Evolutionary conservation across 2,797 vertebrate genomes (phyloP).

Genomic region (Eulemur coronatus): DNA sequence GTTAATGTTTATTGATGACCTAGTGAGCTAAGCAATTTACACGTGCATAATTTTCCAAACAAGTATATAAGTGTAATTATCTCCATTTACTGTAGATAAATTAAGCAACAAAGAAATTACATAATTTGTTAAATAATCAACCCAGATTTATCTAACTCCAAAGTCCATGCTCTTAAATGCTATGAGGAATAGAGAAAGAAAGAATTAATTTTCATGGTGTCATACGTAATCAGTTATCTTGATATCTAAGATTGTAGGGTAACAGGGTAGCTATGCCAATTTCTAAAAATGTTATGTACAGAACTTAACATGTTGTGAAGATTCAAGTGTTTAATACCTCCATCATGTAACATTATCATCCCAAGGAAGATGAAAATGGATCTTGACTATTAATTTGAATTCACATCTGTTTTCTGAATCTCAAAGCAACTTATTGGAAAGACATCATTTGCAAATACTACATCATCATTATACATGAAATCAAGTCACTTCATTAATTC

Average conservation of each 20-base stretch:
- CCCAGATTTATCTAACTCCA: not conserved
- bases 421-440: not conserved
- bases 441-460: not conserved
- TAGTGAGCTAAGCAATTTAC: not conserved
- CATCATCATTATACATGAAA: not conserved
- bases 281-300: not conserved
- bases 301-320: not conserved
- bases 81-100: not conserved
- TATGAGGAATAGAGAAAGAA: not conserved
- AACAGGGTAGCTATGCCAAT: not conserved
- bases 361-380: not conserved
- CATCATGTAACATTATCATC: not conserved
- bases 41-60: not conserved
- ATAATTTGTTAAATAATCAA: not conserved
- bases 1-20: constrained; percentile 21
- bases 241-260: not conserved
- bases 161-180: not conserved
- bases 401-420: not conserved
- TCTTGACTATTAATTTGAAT: not conserved
- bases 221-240: not conserved
- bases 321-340: not conserved
- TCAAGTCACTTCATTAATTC: not conserved
- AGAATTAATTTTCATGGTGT: not conserved
- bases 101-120: not conserved
- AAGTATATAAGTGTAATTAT: not conserved